Percentiles rank a stretch among this genome's conserved stretches.
phyloP scores from a whole-genome alignment of 2,888 invertebrate genomes.

The Synanthedon tipuliformis region DNA sequence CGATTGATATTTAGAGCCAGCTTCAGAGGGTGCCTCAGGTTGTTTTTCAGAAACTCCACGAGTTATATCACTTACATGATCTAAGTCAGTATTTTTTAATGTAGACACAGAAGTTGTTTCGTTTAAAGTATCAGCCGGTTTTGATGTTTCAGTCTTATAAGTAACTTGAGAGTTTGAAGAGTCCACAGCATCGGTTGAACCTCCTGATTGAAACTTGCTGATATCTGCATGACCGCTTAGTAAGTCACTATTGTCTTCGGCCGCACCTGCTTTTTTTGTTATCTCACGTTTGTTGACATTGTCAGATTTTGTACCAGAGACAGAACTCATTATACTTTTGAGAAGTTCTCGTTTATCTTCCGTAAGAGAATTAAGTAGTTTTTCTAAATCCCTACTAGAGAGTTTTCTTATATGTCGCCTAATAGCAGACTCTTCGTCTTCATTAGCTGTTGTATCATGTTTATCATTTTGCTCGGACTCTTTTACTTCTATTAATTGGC shows the following conservation, averaged over 20 bases:
- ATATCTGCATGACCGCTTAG: constrained; percentile 40
- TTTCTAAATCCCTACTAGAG: constrained; percentile 44
- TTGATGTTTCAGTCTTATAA: constrained; percentile 26
- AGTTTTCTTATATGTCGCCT: constrained; percentile 51
- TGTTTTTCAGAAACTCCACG: background rate
- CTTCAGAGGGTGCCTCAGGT: background rate
- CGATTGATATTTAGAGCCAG: background rate
- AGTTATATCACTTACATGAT: background rate
- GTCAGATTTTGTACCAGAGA: constrained; percentile 15
- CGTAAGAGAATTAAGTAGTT: constrained; percentile 44
- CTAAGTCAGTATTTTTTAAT: background rate
- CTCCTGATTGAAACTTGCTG: constrained; percentile 36
- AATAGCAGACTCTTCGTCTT: constrained; percentile 48
- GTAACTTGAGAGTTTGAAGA: constrained; percentile 16
- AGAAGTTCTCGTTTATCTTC: constrained; percentile 49
- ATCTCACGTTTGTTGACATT: constrained; percentile 52
- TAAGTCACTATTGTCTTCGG: constrained; percentile 43
- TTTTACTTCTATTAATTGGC: constrained; percentile 13
- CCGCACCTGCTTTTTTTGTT: constrained; percentile 52
- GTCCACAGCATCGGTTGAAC: constrained; percentile 22
- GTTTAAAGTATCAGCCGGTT: constrained; percentile 20
- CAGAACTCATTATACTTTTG: constrained; percentile 43
- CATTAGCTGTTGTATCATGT: constrained; percentile 14
- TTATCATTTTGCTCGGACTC: constrained; percentile 10
- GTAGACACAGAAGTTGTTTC: constrained; percentile 10